Base-by-base conservation (phyloP, 1,140 invertebrate species). In the Rhopalosiphum padi region DNA sequence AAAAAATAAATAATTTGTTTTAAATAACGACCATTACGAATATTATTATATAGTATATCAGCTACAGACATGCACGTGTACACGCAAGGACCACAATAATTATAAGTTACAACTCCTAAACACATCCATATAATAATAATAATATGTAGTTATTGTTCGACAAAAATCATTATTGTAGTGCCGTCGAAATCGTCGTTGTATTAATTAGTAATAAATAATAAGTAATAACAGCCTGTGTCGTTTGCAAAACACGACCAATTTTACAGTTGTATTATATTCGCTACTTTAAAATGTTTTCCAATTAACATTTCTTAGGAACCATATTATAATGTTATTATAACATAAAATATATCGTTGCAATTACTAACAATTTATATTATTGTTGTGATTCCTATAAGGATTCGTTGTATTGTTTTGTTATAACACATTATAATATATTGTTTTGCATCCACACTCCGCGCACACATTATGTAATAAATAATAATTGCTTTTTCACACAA, bases 251-350 rank as follows among this genome's bases (percentile, higher is more conserved):
- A 68, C 30, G 15, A 77, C 15, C 60, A 77, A n/a, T 77, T n/a
- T 77, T 77, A 18, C 60, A 18, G n/a, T n/a, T 77, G 60, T 77
- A 77, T 77, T 77, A 77, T n/a, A 35, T 77, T n/a, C 30, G 18
- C 30, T 77, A 77, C 60, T 77, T 77, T n/a, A 77, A 77, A 77
- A n/a, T 77, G 60, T 77, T 77, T 77, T n/a, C 60, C 60, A 77
- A 77, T 77, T 77, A 77, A 77, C 60, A 77, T 77, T 18, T 77
- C 60, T 77, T 77, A 77, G 30, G 60, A 77, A 77, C 30, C 30
- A 77, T n/a, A 68, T 68, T 30, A 68, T 60, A 30, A 60, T 77
- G 30, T n/a, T 77, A 77, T 77, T 77, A 77, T 35, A 68, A 68
- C n/a, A n/a, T 77, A 77, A 35, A n/a, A 77, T 77, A n/a, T 18